A percentile compares a stretch with the other conserved stretches of the same genome.
phyloP scores from a whole-genome alignment of 2,113 vertebrate genomes.

The Platysternon megacephalum region DNA sequence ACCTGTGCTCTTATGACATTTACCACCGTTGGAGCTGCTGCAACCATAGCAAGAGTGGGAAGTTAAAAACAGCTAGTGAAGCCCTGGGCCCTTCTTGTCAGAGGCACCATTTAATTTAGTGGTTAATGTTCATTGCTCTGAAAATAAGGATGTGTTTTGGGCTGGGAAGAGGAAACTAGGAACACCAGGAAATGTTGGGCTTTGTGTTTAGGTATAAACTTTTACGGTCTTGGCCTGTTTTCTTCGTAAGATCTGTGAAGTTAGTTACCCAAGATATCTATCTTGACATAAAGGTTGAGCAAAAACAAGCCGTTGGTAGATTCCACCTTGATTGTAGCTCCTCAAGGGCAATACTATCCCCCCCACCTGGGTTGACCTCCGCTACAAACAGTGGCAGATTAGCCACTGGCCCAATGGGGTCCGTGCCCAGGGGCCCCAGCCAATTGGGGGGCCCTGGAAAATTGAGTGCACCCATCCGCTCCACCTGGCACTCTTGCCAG shows the following conservation, averaged over 20 bases:
- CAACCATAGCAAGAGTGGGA: not conserved
- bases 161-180: not conserved
- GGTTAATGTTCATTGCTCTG: not conserved
- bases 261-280: not conserved
- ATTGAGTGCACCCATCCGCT: too few relatives aligned
- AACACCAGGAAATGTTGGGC: not conserved
- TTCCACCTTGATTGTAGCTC: not conserved
- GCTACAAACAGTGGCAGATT: too few relatives aligned
- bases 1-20: not conserved
- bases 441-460: too few relatives aligned
- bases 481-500: too few relatives aligned
- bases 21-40: not conserved
- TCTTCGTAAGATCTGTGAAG: not conserved
- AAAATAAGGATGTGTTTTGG: not conserved
- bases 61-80: not conserved
- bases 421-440: too few relatives aligned
- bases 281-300: not conserved
- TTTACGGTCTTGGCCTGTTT: not conserved
- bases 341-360: not conserved
- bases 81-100: not conserved
- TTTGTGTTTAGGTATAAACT: not conserved
- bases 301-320: not conserved
- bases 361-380: not conserved
- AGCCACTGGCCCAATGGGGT: too few relatives aligned
- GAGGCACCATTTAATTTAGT: not conserved